These are phyloP conservation scores for Dendrolimus pini DNA, from an alignment of 2,888 invertebrate species.

Conservation along the genomic window DNA sequence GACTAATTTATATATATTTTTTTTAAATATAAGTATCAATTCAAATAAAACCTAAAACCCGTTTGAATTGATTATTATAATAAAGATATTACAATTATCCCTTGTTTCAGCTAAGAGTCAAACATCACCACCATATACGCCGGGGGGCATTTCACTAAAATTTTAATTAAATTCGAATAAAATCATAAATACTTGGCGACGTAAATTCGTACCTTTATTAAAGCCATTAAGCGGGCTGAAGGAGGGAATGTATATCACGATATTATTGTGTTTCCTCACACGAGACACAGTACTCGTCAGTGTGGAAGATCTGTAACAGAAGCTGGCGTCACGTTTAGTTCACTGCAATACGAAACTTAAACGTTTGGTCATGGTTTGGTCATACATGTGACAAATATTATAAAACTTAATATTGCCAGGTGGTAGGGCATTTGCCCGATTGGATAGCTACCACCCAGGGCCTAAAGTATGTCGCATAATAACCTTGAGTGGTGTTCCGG, in stretches of 20 bases:
- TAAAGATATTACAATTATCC: slow-evolving; percentile 21
- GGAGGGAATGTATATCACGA: slow-evolving; percentile 48
- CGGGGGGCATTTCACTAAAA: slow-evolving; percentile 38
- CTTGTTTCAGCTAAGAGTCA: background rate
- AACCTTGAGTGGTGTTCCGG: no score
- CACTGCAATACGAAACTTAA: no score
- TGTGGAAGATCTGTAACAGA: slow-evolving; percentile 9
- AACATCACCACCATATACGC: slow-evolving; percentile 13
- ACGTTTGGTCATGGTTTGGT: no score
- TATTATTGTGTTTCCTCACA: slow-evolving; percentile 59
- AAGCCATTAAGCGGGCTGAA: slow-evolving; percentile 63
- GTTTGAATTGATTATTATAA: slow-evolving; percentile 9
- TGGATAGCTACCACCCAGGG: no score
- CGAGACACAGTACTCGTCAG: slow-evolving; percentile 32
- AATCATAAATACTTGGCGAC: slow-evolving; percentile 67
- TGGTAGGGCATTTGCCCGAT: no score
- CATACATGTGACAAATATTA: no score
- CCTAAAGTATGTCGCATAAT: no score
- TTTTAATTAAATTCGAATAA: slow-evolving; percentile 73
- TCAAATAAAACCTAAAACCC: background rate
- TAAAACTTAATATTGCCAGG: no score
- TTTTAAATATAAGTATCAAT: background rate
- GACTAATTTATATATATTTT: background rate
- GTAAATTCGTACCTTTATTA: slow-evolving; percentile 71
- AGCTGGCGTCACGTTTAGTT: slow-evolving; percentile 4